Evolutionary conservation across 1,140 invertebrate species (phyloP), one percentile per base, ranked within the genome.

Genomic region (Rhynchophorus ferrugineus): DNA sequence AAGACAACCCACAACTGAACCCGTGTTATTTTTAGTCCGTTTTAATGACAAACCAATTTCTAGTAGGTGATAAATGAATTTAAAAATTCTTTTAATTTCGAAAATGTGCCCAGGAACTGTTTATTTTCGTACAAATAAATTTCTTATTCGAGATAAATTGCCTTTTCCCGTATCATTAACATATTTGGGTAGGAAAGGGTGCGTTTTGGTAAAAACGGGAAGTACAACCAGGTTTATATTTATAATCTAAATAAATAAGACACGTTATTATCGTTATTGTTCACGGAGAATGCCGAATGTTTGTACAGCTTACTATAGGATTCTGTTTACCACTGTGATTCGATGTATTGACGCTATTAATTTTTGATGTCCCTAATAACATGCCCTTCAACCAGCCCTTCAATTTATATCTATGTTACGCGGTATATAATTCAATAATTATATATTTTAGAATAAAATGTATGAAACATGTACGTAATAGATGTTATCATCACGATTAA

Each of bases 291-390:
- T 24, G 44, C 35, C 52, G 48, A 54, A 54, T 54, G 48, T 54
- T 54, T 54, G 52, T n/a, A 44, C 20, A 54, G 45, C 37, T 54
- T 54, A 37, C 48, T 54, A 43, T 43, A 54, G 43, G 37, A 54
- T 54, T 54, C 52, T 44, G 52, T 54, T 54, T 54, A 38, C 44
- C 19, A 39, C 43, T 34, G 44, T 54, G 51, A 54, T 47, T 54
- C 44, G 45, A 54, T 54, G 52, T 44, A 24, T 54, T 54, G 44
- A 54, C 45, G 44, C 24, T 29, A 43, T 54, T 22, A 16, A 54
- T 54, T 24, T 20, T 48, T 54, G 44, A 54, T 54, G 45, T 48
- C 52, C 52, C 52, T 49, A 54, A 54, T 54, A 48, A 38, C 52
- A 44, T 18, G n/a, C n/a, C n/a, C n/a, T n/a, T n/a, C n/a, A n/a